Base-by-base conservation (phyloP, 2,888 invertebrate species). In the Drosophila prolongata region DNA sequence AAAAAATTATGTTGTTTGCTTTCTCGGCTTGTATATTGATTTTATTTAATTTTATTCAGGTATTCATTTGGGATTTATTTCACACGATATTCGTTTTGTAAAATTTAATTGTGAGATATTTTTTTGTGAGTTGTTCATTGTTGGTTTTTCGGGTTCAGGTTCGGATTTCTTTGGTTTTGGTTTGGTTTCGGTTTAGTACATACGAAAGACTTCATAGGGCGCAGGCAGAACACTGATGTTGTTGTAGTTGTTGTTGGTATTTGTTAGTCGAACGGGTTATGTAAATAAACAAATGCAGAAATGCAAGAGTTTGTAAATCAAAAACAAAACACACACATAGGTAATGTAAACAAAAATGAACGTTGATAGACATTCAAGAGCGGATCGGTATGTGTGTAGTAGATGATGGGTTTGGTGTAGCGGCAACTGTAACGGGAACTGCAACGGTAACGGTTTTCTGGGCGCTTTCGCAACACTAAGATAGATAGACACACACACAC, bases 191-290 rank as follows among this genome's bases (percentile, higher is more conserved):
- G 71, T 72, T 91, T 90, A 92, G 90, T 91, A 91, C 91, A 91
- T 91, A 90, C 92, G 92, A 92, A 92, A 92, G 90, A 91, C 92
- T 92, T 92, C 92, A 91, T 92, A 92, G 89, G 92, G 91, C 91
- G 92, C 91, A 91, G 91, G 90, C 89, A 89, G 91, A 86, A 89
- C 91, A 90, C 92, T 92, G 90, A 85, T 72, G 77, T 80, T 72
- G 55, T 52, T 52, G 62, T 70, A 49, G 71, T 68, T 24, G 80
- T 74, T 42, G 56, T 64, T 54, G 44, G 30, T 49, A 47, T 61
- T 55, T 78, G 74, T 84, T 72, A 50, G 65, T 77, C 80, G 80
- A 83, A 83, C 86, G 83, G 87, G 87, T 84, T 84, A 84, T 84
- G 84, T 87, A 85, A 85, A 87, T 85, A 87, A 87, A 87, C 86